Evolutionary conservation across 2,888 invertebrate genomes (phyloP).

Genomic region (Sycophila texana): DNA sequence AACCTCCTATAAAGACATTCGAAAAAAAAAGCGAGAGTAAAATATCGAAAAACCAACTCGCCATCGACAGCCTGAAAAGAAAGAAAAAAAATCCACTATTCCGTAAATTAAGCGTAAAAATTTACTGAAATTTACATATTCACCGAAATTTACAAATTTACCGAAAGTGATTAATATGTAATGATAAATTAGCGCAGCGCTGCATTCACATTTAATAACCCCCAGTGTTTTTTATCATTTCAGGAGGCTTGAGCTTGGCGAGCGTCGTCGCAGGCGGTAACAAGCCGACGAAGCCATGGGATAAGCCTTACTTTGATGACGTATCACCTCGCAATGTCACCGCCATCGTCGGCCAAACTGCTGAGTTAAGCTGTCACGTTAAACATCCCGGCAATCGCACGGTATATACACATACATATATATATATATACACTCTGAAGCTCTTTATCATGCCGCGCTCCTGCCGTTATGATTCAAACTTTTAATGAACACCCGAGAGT

Average conservation of each 20-base stretch:
- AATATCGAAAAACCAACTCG: too few relatives aligned
- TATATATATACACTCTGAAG: background rate
- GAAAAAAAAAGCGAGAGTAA: too few relatives aligned
- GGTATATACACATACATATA: constrained; percentile 75
- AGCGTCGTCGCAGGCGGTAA: constrained; percentile 71
- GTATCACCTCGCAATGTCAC: constrained; percentile 89
- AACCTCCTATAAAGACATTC: too few relatives aligned
- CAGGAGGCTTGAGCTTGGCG: constrained; percentile 70
- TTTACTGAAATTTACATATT: background rate
- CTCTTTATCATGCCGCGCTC: background rate
- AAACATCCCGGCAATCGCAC: constrained; percentile 92
- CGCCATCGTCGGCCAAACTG: constrained; percentile 89
- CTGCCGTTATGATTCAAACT: background rate
- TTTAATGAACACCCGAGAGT: too few relatives aligned
- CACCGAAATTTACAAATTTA: background rate
- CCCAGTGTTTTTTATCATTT: background rate
- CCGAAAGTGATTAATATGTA: too few relatives aligned
- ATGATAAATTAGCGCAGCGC: background rate
- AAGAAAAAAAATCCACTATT: too few relatives aligned
- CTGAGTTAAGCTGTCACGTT: constrained; percentile 87
- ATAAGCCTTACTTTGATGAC: constrained; percentile 90
- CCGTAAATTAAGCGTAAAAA: too few relatives aligned
- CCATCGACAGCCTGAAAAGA: too few relatives aligned
- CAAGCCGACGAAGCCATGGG: constrained; percentile 75
- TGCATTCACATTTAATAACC: background rate